phyloP scores from a whole-genome alignment of 1,140 invertebrate species.

The Lamellibrachia luymesi region DNA sequence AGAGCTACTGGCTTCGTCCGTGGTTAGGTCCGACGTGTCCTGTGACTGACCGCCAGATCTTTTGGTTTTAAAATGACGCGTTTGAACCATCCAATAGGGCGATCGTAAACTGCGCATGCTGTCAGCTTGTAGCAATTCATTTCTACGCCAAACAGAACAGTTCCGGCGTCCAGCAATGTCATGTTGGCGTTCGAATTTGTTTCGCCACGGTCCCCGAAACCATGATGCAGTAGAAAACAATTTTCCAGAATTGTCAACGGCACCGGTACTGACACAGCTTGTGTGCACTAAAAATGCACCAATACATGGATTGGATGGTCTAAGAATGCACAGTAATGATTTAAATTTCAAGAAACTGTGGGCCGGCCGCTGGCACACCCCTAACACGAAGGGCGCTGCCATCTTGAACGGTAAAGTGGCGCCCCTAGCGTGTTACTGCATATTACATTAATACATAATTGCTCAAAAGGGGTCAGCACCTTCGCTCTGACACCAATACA shows the following conservation, averaged over 20 bases:
- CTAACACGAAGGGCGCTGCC: not conserved
- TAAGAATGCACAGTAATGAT: not conserved
- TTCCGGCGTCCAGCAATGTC: not conserved
- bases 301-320: not conserved
- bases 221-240: not conserved
- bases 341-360: not conserved
- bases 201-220: not conserved
- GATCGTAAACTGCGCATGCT: not conserved
- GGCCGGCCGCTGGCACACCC: not conserved
- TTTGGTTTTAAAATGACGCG: not conserved
- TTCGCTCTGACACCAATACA: not conserved
- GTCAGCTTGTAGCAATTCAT: not conserved
- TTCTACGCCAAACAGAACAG: not conserved
- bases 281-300: not conserved
- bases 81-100: not conserved
- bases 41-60: not conserved
- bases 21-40: not conserved
- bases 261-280: not conserved
- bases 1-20: not conserved
- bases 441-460: not conserved
- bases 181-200: not conserved
- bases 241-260: not conserved
- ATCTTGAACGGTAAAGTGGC: not conserved
- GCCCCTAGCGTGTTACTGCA: not conserved
- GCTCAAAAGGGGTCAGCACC: not conserved